Percentiles rank a stretch among this genome's conserved stretches.
Conservation (phyloP, 2,113 vertebrate genomes). For the Sigmodon hispidus region DNA sequence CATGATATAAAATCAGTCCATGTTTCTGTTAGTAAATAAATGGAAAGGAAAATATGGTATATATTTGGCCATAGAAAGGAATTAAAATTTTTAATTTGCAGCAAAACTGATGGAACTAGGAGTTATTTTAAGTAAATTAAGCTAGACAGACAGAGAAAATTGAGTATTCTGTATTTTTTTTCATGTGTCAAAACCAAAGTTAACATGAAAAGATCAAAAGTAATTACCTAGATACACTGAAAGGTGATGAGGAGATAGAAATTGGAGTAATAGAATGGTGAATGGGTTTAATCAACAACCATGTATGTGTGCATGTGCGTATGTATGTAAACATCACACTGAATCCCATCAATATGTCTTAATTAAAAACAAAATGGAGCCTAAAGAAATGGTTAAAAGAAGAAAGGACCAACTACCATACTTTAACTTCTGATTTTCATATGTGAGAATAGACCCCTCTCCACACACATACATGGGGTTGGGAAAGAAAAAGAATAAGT, state of each 20-base stretch:
- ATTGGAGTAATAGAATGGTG: neutral
- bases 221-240: neutral
- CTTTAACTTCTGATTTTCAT: neutral
- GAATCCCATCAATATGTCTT: neutral
- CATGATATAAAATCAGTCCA: neutral
- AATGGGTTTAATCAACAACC: neutral
- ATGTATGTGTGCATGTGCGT: neutral
- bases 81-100: neutral
- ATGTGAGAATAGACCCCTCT: neutral
- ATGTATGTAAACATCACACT: neutral
- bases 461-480: neutral
- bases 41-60: neutral
- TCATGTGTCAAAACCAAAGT: neutral
- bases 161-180: neutral
- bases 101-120: neutral
- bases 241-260: neutral
- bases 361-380: neutral
- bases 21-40: neutral
- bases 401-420: neutral
- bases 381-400: neutral
- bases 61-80: neutral
- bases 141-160: neutral
- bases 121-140: neutral
- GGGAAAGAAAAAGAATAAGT: neutral
- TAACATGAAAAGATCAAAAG: neutral